These are phyloP conservation scores for Australoheros facetus DNA, from an alignment of 2,797 vertebrate genomes.

Conservation along the genomic window DNA sequence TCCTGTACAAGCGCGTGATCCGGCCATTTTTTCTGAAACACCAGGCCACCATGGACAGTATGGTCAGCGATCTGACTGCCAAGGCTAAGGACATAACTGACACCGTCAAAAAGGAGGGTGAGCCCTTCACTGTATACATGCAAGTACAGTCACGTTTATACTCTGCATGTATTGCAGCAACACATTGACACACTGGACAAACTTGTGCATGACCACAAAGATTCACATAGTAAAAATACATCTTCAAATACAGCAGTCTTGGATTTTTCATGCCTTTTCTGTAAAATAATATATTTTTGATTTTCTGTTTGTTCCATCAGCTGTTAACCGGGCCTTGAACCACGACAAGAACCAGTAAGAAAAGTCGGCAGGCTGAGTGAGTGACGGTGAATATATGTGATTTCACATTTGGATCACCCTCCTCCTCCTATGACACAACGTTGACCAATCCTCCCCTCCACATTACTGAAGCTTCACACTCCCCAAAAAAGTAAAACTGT, in stretches of 20 bases:
- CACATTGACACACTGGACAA: not conserved
- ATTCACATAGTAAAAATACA: not conserved
- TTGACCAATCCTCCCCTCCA: not conserved
- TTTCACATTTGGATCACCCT: conserved; percentile 10
- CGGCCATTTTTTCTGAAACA: conserved; percentile 92
- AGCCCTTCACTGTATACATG: conserved; percentile 40
- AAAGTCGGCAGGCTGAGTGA: conserved; percentile 9
- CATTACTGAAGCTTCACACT: conserved; percentile 17
- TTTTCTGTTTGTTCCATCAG: conserved; percentile 58
- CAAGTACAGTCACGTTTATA: conserved; percentile 33
- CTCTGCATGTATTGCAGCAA: not conserved
- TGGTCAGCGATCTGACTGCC: conserved; percentile 82
- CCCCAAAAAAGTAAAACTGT: conserved; percentile 9
- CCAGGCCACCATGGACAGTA: conserved; percentile 82
- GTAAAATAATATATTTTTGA: accelerated
- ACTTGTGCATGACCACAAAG: not conserved
- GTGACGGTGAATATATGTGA: not conserved
- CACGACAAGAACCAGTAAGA: conserved; percentile 77
- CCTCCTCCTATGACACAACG: conserved; percentile 8
- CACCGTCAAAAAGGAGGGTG: conserved; percentile 85
- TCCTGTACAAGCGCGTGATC: conserved; percentile 85
- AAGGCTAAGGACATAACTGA: conserved; percentile 82
- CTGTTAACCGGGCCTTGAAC: conserved; percentile 67
- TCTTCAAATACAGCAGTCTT: not conserved
- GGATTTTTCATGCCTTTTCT: not conserved